Evolutionary conservation across 2,113 vertebrate genomes (phyloP).

Genomic region (Piprites chloris): DNA sequence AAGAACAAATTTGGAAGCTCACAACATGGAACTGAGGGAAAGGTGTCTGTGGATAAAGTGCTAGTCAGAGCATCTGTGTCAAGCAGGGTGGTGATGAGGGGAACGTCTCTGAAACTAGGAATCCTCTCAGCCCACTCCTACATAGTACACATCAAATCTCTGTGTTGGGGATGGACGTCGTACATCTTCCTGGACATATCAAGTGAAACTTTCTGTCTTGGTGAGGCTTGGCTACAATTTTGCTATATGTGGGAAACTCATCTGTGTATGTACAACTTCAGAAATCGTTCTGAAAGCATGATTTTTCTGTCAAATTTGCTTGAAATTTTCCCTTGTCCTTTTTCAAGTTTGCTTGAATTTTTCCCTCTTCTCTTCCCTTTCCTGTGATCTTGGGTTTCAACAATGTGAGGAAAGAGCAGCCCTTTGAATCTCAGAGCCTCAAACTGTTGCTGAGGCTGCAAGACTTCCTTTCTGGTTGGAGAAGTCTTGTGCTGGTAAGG

Average conservation of each 20-base stretch:
- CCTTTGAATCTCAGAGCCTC: neutral
- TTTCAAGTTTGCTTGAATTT: neutral
- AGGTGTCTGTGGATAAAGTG: neutral
- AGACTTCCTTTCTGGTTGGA: neutral
- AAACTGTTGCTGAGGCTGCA: neutral
- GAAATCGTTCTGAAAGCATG: neutral
- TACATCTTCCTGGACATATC: neutral
- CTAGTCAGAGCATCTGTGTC: neutral
- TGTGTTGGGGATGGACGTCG: accelerated
- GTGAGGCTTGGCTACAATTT: neutral
- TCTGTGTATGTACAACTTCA: neutral
- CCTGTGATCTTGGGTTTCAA: neutral
- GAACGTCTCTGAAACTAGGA: neutral
- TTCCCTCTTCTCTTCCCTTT: neutral
- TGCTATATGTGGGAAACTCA: neutral
- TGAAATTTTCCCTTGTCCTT: neutral
- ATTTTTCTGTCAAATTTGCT: neutral
- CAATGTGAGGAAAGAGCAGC: neutral
- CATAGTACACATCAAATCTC: neutral
- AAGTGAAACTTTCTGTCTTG: neutral
- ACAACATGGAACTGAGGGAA: neutral
- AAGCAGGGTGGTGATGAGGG: neutral
- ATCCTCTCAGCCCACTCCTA: neutral
- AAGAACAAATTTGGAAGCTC: neutral
- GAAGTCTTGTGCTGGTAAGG: neutral